Conservation (phyloP, 2,113 vertebrate genomes). For the Hassar affinis region DNA sequence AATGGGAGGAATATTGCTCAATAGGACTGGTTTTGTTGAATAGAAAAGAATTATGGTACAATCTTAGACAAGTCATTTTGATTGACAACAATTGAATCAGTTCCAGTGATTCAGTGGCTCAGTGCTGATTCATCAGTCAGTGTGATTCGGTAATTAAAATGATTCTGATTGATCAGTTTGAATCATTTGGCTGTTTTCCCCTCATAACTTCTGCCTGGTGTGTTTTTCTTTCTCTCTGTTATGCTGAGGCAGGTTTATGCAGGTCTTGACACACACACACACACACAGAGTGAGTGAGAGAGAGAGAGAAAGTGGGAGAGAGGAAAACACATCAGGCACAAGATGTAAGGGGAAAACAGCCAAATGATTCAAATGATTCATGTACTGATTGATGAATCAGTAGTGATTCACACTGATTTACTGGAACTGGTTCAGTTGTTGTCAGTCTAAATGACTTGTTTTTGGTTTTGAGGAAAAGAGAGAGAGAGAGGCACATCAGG, state of each 20-base stretch:
- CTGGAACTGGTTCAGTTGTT: background rate
- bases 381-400: background rate
- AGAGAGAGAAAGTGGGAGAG: background rate
- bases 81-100: background rate
- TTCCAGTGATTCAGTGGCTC: background rate
- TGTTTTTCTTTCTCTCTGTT: background rate
- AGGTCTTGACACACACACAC: too few species aligned
- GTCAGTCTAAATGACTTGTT: background rate
- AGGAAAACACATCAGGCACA: background rate
- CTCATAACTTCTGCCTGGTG: background rate
- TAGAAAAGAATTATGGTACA: background rate
- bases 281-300: background rate
- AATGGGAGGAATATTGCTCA: conserved; percentile 23
- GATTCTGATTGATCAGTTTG: background rate
- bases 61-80: background rate
- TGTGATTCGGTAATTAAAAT: too few species aligned
- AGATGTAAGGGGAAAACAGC: background rate
- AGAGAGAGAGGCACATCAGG: conserved; percentile 1
- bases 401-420: background rate
- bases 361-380: background rate
- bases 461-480: too few species aligned
- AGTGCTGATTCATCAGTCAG: background rate
- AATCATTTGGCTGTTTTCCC: background rate
- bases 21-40: background rate
- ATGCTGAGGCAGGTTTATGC: background rate